These are phyloP conservation scores for Drosophila nr. perissopoda DNA, from an alignment of 2,888 invertebrate genomes.

Conservation along the genomic window DNA sequence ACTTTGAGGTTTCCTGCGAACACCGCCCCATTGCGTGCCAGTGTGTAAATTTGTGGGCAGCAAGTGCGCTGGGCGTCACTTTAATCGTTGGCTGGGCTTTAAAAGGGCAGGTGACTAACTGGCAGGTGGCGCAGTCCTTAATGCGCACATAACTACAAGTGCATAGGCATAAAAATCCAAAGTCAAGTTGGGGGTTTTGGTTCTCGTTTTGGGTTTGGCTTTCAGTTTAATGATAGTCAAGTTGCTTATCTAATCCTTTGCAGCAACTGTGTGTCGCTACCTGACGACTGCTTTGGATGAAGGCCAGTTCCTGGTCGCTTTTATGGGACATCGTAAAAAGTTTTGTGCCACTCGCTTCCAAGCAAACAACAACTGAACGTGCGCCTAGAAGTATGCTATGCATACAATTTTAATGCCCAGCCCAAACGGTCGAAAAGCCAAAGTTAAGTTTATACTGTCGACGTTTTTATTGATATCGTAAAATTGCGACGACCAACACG, in stretches of 20 bases:
- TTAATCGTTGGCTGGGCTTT: constrained; percentile 52
- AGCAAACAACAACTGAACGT: constrained; percentile 50
- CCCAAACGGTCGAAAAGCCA: constrained; percentile 53
- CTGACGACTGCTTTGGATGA: constrained; percentile 11
- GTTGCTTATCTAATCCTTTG: constrained; percentile 74
- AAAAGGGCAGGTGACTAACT: constrained; percentile 43
- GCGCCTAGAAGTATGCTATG: constrained; percentile 77
- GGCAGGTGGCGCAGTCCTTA: constrained; percentile 23
- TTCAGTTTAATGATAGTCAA: constrained; percentile 48
- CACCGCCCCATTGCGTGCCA: constrained; percentile 69
- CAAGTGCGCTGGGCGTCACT: constrained; percentile 33
- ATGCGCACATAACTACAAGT: constrained; percentile 65
- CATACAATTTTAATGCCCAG: constrained; percentile 73
- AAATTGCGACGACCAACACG: constrained; percentile 74
- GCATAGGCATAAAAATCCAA: constrained; percentile 69
- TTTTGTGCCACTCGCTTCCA: constrained; percentile 63
- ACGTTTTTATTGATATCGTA: constrained; percentile 81
- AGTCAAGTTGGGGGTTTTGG: constrained; percentile 22
- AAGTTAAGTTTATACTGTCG: constrained; percentile 80
- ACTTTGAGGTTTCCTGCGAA: constrained; percentile 77
- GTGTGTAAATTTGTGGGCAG: constrained; percentile 70
- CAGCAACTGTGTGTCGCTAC: constrained; percentile 41
- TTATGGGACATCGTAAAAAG: constrained; percentile 74
- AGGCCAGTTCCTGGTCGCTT: constrained; percentile 62
- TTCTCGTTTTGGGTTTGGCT: constrained; percentile 3